These are phyloP conservation scores for Pseudotriccus pelzelni DNA, from an alignment of 2,797 vertebrate genomes.

Conservation along the genomic window DNA sequence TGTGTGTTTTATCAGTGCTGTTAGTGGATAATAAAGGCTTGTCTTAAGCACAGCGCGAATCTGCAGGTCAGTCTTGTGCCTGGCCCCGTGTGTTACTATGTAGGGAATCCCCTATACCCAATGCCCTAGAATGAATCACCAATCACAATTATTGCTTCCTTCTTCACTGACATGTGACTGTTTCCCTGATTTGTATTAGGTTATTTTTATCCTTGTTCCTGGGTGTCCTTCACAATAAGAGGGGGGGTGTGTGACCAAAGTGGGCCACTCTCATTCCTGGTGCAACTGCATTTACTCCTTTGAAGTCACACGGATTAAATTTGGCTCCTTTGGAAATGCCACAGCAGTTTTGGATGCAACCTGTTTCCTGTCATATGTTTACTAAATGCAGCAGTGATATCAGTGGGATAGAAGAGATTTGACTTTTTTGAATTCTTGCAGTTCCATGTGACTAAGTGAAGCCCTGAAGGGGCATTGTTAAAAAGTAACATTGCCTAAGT, in stretches of 20 bases:
- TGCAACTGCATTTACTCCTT: not conserved
- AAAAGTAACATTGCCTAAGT: not conserved
- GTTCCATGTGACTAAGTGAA: not conserved
- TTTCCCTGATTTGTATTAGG: not conserved
- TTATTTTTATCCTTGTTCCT: conserved; percentile 58
- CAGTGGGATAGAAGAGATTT: conserved; percentile 41
- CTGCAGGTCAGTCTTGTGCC: not conserved
- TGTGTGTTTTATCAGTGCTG: not conserved
- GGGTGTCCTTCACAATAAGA: conserved; percentile 31
- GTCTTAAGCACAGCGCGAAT: fast-evolving
- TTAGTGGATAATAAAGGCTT: not conserved
- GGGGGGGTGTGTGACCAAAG: not conserved
- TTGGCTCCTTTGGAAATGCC: conserved; percentile 55
- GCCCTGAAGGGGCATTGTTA: not conserved
- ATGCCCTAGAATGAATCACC: not conserved
- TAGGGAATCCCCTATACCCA: not conserved
- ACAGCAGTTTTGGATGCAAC: conserved; percentile 10
- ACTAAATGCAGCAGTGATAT: conserved; percentile 67
- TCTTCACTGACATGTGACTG: not conserved
- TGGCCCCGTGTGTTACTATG: not conserved
- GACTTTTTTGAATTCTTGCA: conserved; percentile 8
- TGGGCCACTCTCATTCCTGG: not conserved
- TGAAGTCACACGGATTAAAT: conserved; percentile 34
- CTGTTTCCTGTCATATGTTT: conserved; percentile 54
- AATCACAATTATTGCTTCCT: not conserved